Conservation (phyloP, 2,888 invertebrate species). For the Athripsodes cinereus region DNA sequence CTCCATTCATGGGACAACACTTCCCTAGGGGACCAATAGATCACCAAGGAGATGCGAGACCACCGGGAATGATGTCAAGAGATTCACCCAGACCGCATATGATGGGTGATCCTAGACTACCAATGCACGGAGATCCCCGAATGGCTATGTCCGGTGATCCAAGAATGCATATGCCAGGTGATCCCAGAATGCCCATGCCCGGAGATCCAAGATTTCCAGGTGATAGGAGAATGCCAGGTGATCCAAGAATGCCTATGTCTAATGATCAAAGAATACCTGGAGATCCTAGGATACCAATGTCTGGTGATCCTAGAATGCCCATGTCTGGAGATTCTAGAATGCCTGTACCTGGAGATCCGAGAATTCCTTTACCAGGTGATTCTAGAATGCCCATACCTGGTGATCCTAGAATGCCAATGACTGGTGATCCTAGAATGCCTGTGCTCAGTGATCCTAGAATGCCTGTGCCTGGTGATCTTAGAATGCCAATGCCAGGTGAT, state of each 20-base stretch:
- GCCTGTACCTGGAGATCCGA: not conserved
- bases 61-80: not conserved
- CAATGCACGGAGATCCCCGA: not conserved
- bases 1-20: conserved; percentile 10
- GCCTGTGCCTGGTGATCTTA: not conserved
- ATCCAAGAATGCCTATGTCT: conserved; percentile 2
- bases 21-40: conserved; percentile 5
- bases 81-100: not conserved
- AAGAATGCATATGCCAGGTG: conserved; percentile 6
- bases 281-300: not conserved
- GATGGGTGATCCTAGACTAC: not conserved
- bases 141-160: not conserved
- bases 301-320: not conserved
- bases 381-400: not conserved
- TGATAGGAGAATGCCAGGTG: not conserved
- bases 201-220: not conserved
- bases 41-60: not conserved
- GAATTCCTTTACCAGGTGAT: not conserved
- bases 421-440: not conserved
- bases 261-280: not conserved
- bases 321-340: not conserved
- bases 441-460: not conserved
- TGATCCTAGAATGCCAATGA: not conserved
- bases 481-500: conserved; percentile 2
- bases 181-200: not conserved